phyloP scores from a whole-genome alignment of 2,113 vertebrate species.

The Cryptomyrus ogoouensis region DNA sequence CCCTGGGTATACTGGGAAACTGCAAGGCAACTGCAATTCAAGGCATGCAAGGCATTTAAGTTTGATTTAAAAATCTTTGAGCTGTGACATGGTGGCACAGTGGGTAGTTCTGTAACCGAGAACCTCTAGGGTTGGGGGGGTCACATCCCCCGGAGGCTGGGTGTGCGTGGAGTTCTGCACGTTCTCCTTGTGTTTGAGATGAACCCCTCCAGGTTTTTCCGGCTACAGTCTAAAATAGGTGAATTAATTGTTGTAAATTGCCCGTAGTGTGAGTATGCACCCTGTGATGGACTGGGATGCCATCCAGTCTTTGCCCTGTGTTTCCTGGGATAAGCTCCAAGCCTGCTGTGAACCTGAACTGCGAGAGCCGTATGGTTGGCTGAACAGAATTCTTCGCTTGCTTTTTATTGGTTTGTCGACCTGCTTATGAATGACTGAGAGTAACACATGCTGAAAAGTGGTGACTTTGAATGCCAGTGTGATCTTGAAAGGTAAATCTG shows the following conservation, averaged over 20 bases:
- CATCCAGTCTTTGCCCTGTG: neutral
- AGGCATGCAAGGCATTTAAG: neutral
- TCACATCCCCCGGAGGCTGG: neutral
- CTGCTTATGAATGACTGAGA: neutral
- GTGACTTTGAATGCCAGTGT: neutral
- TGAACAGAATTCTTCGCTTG: neutral
- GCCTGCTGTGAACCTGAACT: neutral
- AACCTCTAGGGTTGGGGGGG: neutral
- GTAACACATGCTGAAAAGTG: neutral
- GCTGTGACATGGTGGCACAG: neutral
- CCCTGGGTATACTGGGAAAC: neutral
- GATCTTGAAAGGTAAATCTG: neutral
- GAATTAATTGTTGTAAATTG: conserved; percentile 1
- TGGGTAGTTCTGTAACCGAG: neutral
- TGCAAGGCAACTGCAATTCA: neutral
- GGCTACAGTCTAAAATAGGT: neutral
- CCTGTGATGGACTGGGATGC: neutral
- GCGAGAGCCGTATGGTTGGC: neutral
- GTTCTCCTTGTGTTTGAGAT: neutral
- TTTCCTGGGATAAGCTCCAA: neutral
- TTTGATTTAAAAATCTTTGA: neutral
- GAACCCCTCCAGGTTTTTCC: neutral
- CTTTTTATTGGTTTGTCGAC: neutral
- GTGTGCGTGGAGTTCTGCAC: neutral
- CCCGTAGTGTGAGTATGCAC: neutral